Evolutionary conservation across 2,797 vertebrate genomes (phyloP), one percentile per base, ranked within the genome.

Genomic region (Sylvilagus floridanus): DNA sequence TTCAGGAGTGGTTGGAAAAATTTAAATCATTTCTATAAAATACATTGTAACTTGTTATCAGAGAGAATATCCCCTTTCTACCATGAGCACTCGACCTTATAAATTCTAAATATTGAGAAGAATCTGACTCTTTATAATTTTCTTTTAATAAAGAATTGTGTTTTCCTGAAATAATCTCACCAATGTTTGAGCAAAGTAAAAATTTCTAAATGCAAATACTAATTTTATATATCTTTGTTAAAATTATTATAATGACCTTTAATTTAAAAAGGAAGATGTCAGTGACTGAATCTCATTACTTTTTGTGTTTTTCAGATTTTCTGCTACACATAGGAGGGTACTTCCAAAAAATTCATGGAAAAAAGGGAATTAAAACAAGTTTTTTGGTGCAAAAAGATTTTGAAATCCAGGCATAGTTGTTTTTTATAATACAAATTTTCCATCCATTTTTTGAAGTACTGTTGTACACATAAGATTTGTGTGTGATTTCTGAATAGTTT

Each of bases 1-100:
- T 93, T 91, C 50, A 94, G 71, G 86, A 88, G 69, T 73, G 47
- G 42, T 77, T 93, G 42, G 81, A 90, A 77, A 84, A 77, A 75
- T 87, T 35, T 84, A 82, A 92, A 62, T 88, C 1, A 86, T 91
- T 75, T 66, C 62, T 75, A 88, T 88, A 91, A 88, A 79, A 91
- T 83, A 86, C 16, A 37, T 50, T 87, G 35, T 47, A 62, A 69
- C 21, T 85, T 85, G 19, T 32, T 24, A 65, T 94, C 57, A 60
- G 14, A 82, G 63, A 42, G 63, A 28, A 79, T 78, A 47, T 5
- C 14, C 30, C 28, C 66, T 47, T 14, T 6, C 32, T 7, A 87
- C 35, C 37, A 62, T 68, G 37, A 90, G 57, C 86, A 87, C n/a
- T 72, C 78, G 60, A 85, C 14, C 24, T 81, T 89, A 32, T 89